Percentiles rank a stretch among this genome's conserved stretches.
Conservation (phyloP, 1,140 invertebrate species). For the Bombus impatiens region DNA sequence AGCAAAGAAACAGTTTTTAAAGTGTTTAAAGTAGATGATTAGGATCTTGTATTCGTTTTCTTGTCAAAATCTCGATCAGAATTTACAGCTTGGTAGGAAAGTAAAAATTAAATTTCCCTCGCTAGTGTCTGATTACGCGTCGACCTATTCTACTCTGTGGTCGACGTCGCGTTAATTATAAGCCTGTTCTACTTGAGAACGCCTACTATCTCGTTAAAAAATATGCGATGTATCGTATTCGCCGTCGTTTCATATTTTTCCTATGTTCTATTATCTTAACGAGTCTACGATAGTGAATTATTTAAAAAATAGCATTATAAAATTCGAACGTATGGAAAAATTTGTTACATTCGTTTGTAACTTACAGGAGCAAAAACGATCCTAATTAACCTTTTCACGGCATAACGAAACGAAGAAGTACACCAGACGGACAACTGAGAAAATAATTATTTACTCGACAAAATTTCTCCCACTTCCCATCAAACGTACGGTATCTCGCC, state of each 20-base stretch:
- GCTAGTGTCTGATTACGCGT: too few relatives aligned
- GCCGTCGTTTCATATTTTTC: too few relatives aligned
- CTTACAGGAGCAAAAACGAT: too few relatives aligned
- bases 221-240: neutral
- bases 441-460: too few relatives aligned
- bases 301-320: neutral
- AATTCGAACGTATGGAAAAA: too few relatives aligned
- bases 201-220: neutral
- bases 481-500: too few relatives aligned
- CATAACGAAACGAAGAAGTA: too few relatives aligned
- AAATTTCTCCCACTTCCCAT: too few relatives aligned
- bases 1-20: slow-evolving; percentile 2
- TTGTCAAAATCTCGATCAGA: too few relatives aligned
- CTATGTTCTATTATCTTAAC: neutral
- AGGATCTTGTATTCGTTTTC: neutral
- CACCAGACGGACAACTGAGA: too few relatives aligned
- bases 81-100: neutral
- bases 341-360: too few relatives aligned
- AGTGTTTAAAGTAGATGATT: neutral
- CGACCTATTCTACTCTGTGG: neutral
- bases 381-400: too few relatives aligned
- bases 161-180: neutral
- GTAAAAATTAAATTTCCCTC: neutral
- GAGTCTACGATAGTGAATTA: neutral
- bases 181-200: neutral